phyloP scores from a whole-genome alignment of 2,888 invertebrate species.

The Spodoptera exigua region DNA sequence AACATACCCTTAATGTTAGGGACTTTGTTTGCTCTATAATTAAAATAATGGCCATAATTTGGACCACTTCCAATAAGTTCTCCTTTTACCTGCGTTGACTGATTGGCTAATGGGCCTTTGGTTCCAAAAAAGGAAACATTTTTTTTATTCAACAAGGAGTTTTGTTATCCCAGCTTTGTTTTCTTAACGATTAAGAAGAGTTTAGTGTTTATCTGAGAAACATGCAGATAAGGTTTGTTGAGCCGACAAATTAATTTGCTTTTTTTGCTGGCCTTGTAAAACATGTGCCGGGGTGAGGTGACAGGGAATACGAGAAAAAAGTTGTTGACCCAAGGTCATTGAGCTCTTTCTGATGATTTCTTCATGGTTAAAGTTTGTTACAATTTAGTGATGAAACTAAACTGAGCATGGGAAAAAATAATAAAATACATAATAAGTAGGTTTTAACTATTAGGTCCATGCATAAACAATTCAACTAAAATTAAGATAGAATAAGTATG shows the following conservation, averaged over 20 bases:
- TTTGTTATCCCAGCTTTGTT: constrained; percentile 67
- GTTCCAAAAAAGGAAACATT: constrained; percentile 59
- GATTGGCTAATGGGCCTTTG: constrained; percentile 79
- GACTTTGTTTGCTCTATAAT: constrained; percentile 83
- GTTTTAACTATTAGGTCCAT: too few species aligned
- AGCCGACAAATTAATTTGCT: constrained; percentile 68
- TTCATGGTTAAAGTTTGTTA: not conserved
- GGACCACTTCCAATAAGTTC: constrained; percentile 75
- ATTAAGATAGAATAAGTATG: too few species aligned
- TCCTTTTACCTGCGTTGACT: constrained; percentile 77
- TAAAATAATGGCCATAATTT: constrained; percentile 85
- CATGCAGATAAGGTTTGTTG: constrained; percentile 67
- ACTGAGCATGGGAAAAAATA: not conserved
- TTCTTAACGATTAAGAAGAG: constrained; percentile 76
- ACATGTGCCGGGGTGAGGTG: constrained; percentile 42
- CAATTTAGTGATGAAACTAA: not conserved
- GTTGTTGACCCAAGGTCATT: constrained; percentile 21
- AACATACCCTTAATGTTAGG: constrained; percentile 67
- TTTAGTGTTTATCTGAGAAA: constrained; percentile 76
- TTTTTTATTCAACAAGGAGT: constrained; percentile 49
- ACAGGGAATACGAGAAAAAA: constrained; percentile 40
- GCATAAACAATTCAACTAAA: too few species aligned
- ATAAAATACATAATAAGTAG: not conserved
- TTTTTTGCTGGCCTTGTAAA: constrained; percentile 31
- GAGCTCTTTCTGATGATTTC: constrained; percentile 16